Evolutionary conservation across 1,140 invertebrate genomes (phyloP), one percentile per base, ranked within the genome.

Genomic region (Medauroidea extradentata): DNA sequence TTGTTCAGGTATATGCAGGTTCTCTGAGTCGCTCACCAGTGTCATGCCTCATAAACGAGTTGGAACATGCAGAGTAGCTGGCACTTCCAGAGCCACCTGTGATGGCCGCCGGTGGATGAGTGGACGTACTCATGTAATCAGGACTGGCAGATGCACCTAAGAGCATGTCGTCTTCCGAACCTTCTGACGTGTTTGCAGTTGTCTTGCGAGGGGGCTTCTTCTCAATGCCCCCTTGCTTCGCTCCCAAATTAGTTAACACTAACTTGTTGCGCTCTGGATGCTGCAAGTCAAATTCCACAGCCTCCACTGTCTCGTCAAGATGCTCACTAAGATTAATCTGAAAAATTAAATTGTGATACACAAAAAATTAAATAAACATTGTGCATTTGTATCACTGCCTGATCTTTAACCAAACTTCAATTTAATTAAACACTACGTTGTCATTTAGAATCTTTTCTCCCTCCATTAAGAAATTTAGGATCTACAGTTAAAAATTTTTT

Each of bases 91-190:
- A 66, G 58, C 46, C 29, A 34, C 29, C 11, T 11, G 29, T 34
- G 29, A 34, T 34, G 29, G 29, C 29, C 29, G 29, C 29, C 4
- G 41, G 51, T 1, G 41, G 51, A 23, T 44, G 42, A 4, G 23
- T 25, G 24, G 29, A 60, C 24, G 41, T 70, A 64, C 71, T 61
- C 54, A 66, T 61, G 59, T 61, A 65, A 1, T 79, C 79, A n/a
- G 81, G 80, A 70, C 79, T 82, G 7, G 80, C 80, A 0, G 80
- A 82, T 4, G 80, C 79, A 8, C 80, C 80, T 16, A 82, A 61
- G 2, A 73, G 66, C 49, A 81, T 65, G 57, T 81, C 80, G 63
- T 81, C 78, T 49, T 82, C 80, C 1, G 67, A 65, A 46, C 38
- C 50, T 18, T 71, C 65, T 38, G 18, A 42, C 42, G 65, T 67